Conservation (phyloP, 2,113 vertebrate genomes). For the Lagenorhynchus albirostris region DNA sequence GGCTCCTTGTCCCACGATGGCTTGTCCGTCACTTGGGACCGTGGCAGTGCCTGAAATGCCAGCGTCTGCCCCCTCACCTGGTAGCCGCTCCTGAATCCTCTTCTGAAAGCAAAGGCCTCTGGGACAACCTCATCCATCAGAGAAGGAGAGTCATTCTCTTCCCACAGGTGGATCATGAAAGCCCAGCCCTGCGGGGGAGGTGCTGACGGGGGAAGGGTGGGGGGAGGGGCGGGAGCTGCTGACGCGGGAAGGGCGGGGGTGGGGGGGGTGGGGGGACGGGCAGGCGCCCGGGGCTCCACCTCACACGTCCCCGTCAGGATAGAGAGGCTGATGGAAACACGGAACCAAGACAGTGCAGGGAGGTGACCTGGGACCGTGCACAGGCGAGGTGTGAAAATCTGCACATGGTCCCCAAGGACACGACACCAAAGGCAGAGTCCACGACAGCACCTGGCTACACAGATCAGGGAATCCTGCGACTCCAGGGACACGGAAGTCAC, state of each 20-base stretch:
- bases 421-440: neutral
- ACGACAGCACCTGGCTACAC: neutral
- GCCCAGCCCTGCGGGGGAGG: neutral
- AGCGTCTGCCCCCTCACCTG: rapidly evolving
- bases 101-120: neutral
- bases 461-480: too few species aligned
- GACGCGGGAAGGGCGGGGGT: too few species aligned
- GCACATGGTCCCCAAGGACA: neutral
- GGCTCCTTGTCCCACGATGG: neutral
- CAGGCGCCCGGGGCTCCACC: neutral
- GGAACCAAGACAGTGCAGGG: neutral
- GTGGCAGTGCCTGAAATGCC: neutral
- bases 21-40: neutral
- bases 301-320: neutral
- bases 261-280: too few species aligned
- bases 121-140: neutral
- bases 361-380: neutral
- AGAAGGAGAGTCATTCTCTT: neutral
- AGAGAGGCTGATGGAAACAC: neutral
- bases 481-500: neutral
- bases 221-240: neutral
- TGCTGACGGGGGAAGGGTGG: too few species aligned
- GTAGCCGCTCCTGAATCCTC: neutral
- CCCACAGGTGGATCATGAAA: neutral
- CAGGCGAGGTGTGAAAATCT: neutral